Conservation (phyloP, 2,888 invertebrate species). For the Temnothorax ravouxi region DNA sequence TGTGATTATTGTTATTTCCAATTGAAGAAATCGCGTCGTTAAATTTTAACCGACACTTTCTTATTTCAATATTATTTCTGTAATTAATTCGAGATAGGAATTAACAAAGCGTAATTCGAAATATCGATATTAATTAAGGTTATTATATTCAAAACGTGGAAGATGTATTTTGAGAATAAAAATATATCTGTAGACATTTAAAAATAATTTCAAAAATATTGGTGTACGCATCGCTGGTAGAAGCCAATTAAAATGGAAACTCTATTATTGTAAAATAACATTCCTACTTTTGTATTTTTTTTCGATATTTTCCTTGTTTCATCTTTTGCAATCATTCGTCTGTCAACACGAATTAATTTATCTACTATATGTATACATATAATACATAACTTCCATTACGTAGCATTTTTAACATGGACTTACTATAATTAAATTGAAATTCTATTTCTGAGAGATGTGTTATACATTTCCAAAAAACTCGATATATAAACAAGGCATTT, state of each 20-base stretch:
- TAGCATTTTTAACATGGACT: conserved; percentile 21
- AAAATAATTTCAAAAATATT: not conserved
- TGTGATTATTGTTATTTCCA: not conserved
- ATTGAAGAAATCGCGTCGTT: not conserved
- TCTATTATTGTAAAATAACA: conserved; percentile 19
- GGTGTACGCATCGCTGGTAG: too few relatives aligned
- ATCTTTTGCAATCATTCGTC: conserved; percentile 21
- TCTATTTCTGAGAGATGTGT: not conserved
- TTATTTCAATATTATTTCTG: not conserved
- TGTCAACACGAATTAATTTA: conserved; percentile 35
- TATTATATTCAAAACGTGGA: not conserved
- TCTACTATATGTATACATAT: not conserved
- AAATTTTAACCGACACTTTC: not conserved
- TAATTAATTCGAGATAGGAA: not conserved
- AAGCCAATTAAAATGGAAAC: conserved; percentile 23
- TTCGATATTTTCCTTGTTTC: not conserved
- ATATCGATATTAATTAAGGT: not conserved
- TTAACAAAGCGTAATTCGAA: not conserved
- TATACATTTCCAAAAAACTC: not conserved
- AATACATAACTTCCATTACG: not conserved
- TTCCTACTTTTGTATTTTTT: conserved; percentile 15
- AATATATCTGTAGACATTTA: conserved; percentile 1
- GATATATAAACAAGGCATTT: conserved; percentile 4
- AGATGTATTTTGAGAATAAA: not conserved
- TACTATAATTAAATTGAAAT: conserved; percentile 8